Percentiles rank a stretch among this genome's conserved stretches.
Conservation (phyloP, 2,113 vertebrate genomes). For the Bos indicus region DNA sequence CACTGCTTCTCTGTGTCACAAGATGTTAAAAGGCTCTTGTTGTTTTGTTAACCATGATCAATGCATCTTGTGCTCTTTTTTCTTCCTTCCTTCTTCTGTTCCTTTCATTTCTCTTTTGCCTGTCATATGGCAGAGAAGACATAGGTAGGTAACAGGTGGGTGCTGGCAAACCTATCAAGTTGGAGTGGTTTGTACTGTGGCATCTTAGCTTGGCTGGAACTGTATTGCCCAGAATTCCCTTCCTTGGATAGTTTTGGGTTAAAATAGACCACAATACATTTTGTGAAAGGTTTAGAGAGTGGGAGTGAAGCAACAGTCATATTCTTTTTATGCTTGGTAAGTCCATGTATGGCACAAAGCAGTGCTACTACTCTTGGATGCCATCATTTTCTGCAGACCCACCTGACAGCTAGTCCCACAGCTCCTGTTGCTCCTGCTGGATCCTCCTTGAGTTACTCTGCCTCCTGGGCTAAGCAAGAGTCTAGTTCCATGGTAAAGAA, state of each 20-base stretch:
- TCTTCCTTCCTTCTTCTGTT: background rate
- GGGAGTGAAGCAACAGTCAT: background rate
- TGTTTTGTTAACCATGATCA: background rate
- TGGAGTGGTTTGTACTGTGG: background rate
- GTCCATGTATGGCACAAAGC: background rate
- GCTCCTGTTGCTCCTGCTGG: background rate
- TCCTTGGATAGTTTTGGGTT: background rate
- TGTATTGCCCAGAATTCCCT: background rate
- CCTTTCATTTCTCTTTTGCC: background rate
- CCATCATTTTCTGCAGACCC: background rate
- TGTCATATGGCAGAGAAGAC: background rate
- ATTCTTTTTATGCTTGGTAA: background rate
- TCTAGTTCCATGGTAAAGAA: background rate
- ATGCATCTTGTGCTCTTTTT: background rate
- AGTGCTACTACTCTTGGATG: background rate
- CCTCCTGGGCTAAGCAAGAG: background rate
- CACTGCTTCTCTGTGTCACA: background rate
- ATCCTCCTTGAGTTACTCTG: background rate
- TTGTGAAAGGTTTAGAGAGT: background rate
- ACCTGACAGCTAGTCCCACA: background rate
- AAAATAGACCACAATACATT: background rate
- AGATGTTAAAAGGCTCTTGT: background rate
- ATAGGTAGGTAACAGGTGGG: background rate
- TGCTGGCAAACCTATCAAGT: background rate
- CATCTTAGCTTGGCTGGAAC: background rate